These are phyloP conservation scores for Pelusios castaneus DNA, from an alignment of 2,113 vertebrate genomes.

Conservation along the genomic window DNA sequence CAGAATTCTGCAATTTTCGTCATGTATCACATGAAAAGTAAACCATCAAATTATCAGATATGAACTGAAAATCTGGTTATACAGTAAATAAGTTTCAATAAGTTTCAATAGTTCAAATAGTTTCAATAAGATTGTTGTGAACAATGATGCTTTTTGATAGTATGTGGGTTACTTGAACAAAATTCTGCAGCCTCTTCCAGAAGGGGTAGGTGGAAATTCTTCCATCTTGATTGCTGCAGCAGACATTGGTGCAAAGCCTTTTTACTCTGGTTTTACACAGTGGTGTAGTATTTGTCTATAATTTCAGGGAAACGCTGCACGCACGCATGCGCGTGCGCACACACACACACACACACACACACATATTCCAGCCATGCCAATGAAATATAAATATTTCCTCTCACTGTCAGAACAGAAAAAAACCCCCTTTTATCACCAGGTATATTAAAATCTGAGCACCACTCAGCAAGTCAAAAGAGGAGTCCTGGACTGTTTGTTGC, in stretches of 20 bases:
- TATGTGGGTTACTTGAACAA: too few relatives aligned
- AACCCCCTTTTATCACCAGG: neutral
- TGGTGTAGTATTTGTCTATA: neutral
- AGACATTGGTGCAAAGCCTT: neutral
- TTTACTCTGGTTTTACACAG: neutral
- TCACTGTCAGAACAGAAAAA: neutral
- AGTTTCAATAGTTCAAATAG: too few relatives aligned
- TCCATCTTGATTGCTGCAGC: neutral
- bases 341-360: too few relatives aligned
- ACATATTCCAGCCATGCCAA: neutral
- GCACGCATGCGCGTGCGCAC: too few relatives aligned
- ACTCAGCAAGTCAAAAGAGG: neutral
- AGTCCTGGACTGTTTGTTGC: neutral
- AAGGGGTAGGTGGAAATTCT: neutral
- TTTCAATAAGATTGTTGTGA: too few relatives aligned
- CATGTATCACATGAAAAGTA: too few relatives aligned
- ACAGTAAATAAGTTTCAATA: too few relatives aligned
- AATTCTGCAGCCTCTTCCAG: neutral
- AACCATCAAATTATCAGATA: too few relatives aligned
- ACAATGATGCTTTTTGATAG: too few relatives aligned
- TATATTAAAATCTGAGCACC: neutral
- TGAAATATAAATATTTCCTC: neutral
- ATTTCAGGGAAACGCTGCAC: neutral
- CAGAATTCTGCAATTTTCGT: too few relatives aligned
- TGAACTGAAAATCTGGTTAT: too few relatives aligned